Evolutionary conservation across 2,113 vertebrate genomes (phyloP), one percentile per base, ranked within the genome.

Genomic region (Zingel zingel): DNA sequence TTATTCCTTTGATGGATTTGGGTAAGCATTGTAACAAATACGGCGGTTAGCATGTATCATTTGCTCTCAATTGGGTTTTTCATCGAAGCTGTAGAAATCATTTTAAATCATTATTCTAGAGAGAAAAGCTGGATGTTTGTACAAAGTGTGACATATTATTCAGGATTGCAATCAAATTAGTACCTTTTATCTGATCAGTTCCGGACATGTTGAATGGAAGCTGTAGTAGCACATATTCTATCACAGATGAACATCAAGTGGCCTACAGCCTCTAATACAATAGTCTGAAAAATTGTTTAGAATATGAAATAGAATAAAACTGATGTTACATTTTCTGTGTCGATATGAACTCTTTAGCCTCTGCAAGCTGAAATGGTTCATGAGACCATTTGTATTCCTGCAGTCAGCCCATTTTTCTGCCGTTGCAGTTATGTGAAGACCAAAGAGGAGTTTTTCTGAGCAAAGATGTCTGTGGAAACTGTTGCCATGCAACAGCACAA

Each of bases 401-500:
- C 78, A 89, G 81, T 88, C 87, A 75, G 87, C 68, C 66, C 64
- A 56, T 89, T 90, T 86, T 79, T 81, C 75, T 75, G 68, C 69
- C 23, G 59, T 74, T 92, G 89, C 85, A 85, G 80, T 89, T 81
- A 76, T 85, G 70, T 86, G 88, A 91, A 65, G 84, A 88, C 80
- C 92, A 90, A 77, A 87, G 86, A 88, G 76, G 86, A 88, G 81
- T 86, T 87, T 85, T 91, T 86, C 93, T 90, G 85, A 89, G 91
- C 86, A 90, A 90, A 89, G 89, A 93, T 95, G 94, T 92, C 95
- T 93, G 87, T 95, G 93, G 94, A 93, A 95, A 94, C 93, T 77
- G 94, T 94, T 95, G 93, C 94, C 87, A 94, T 90, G 94, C 94
- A 95, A 95, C 94, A 92, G 88, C 92, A 92, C 92, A 93, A 92